Evolutionary conservation across 2,113 vertebrate species (phyloP).

Genomic region (Ophiodon elongatus): DNA sequence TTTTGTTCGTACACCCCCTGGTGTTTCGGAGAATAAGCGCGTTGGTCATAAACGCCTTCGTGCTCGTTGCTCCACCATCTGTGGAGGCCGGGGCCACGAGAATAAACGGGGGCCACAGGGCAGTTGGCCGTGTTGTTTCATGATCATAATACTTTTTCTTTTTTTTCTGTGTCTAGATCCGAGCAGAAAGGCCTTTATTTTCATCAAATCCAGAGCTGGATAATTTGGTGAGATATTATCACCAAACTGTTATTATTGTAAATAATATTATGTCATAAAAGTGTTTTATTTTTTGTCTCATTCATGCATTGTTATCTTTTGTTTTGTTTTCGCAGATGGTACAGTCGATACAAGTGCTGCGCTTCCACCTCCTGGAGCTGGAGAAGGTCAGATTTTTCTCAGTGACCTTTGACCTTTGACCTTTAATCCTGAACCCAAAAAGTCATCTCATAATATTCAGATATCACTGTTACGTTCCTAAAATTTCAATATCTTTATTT

Average conservation of each 20-base stretch:
- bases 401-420: slow-evolving; percentile 9
- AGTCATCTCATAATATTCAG: background rate
- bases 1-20: background rate
- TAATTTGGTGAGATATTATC: slow-evolving; percentile 70
- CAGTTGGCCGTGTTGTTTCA: background rate
- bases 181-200: slow-evolving; percentile 74
- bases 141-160: background rate
- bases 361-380: slow-evolving; percentile 98
- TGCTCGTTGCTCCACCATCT: background rate
- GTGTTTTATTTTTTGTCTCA: background rate
- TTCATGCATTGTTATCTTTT: background rate
- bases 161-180: slow-evolving; percentile 63
- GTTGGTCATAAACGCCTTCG: background rate
- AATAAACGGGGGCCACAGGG: background rate
- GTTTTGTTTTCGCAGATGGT: slow-evolving; percentile 88
- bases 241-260: background rate
- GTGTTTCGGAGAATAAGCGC: background rate
- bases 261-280: background rate
- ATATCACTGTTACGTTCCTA: background rate
- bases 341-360: slow-evolving; percentile 96
- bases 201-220: slow-evolving; percentile 78
- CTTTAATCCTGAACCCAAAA: background rate
- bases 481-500: background rate
- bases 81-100: background rate
- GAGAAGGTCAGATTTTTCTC: slow-evolving; percentile 88